These are phyloP conservation scores for Sorex maritimensis DNA, from an alignment of 2,797 vertebrate species.

Conservation along the genomic window DNA sequence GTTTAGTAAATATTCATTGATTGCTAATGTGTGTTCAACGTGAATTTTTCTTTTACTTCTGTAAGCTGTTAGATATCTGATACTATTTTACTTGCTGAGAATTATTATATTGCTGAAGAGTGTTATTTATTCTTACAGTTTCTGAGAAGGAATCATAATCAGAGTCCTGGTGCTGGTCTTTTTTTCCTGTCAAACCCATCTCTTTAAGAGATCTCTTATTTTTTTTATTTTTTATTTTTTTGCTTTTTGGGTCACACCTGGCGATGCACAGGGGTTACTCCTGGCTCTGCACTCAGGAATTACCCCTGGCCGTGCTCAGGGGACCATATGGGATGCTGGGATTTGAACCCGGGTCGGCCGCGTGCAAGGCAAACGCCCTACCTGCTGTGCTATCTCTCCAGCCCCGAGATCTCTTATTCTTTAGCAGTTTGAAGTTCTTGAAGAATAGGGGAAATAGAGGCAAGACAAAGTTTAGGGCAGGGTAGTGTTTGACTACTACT, in stretches of 20 bases:
- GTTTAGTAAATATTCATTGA: not conserved
- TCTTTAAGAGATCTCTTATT: constrained; percentile 26
- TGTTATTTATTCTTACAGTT: not conserved
- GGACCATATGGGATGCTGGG: no score
- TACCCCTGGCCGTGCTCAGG: no score
- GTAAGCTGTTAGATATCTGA: not conserved
- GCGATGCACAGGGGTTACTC: no score
- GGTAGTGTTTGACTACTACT: no score
- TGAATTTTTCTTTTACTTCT: not conserved
- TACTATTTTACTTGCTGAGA: not conserved
- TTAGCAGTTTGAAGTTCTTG: not conserved
- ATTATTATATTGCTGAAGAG: not conserved
- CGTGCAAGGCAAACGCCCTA: no score
- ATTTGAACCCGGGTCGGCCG: no score
- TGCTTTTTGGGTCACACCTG: no score
- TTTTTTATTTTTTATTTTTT: not conserved
- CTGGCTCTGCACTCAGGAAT: no score
- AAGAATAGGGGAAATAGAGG: not conserved
- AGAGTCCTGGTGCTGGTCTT: constrained; percentile 32
- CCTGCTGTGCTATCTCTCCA: no score
- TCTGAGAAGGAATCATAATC: not conserved
- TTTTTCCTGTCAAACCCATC: not conserved
- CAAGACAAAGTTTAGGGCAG: not conserved
- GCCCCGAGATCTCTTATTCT: not conserved
- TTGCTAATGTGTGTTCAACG: not conserved